phyloP scores from a whole-genome alignment of 2,888 invertebrate genomes.

The Abscondita cerata region DNA sequence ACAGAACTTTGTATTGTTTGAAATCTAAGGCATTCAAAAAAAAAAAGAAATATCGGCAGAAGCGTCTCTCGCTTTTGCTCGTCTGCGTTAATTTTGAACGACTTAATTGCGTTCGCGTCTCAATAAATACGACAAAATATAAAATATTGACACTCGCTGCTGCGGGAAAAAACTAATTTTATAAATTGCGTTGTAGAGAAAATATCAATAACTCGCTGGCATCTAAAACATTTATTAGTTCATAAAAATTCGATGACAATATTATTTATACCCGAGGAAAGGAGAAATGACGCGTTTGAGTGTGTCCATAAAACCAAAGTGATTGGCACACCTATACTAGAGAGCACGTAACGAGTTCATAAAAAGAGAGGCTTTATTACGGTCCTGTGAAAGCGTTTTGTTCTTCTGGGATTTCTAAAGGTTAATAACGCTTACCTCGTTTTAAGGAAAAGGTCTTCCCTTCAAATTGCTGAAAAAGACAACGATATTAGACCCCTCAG shows the following conservation, averaged over 20 bases:
- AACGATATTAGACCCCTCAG: conserved; percentile 49
- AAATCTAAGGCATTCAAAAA: conserved; percentile 23
- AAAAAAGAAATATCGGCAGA: conserved; percentile 16
- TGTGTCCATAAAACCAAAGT: conserved; percentile 40
- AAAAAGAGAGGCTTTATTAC: conserved; percentile 55
- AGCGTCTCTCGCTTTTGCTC: conserved; percentile 11
- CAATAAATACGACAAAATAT: too few species aligned
- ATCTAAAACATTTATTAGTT: conserved; percentile 32
- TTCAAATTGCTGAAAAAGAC: conserved; percentile 53
- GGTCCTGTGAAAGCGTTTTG: conserved; percentile 53
- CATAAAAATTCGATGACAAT: conserved; percentile 33
- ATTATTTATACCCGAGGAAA: conserved; percentile 28
- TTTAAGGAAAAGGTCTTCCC: conserved; percentile 44
- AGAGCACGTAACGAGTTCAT: conserved; percentile 53
- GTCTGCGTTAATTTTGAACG: background rate
- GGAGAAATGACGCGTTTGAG: conserved; percentile 30
- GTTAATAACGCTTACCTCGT: conserved; percentile 45
- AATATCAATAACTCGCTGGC: conserved; percentile 25
- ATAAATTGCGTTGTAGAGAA: conserved; percentile 19
- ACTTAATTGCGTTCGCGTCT: conserved; percentile 6
- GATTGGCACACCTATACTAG: conserved; percentile 49
- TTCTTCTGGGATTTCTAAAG: conserved; percentile 46
- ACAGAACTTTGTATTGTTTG: conserved; percentile 21
- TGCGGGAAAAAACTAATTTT: conserved; percentile 24
- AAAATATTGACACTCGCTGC: too few species aligned